Base-by-base conservation (phyloP, 1,140 invertebrate species). In the Phenacoccus solenopsis region DNA sequence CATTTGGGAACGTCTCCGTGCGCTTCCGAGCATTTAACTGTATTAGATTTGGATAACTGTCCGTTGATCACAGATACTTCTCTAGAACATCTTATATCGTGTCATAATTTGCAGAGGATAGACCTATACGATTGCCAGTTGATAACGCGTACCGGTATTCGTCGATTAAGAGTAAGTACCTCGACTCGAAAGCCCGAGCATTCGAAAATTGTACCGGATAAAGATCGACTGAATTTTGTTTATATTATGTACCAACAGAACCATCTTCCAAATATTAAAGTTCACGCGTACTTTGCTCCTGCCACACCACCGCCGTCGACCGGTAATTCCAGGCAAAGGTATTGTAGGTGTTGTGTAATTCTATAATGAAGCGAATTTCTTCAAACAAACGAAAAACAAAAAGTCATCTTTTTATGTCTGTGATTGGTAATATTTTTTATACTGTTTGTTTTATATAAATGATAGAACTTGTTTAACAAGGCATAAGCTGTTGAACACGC, bases 111-210 rank as follows among this genome's bases (percentile, higher is more conserved):
- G 72, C 91, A 97, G 79, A 85, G 96, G 67, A 95, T 99, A 75
- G 97, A 98, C 80, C 83, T 99, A 57, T 99, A 98, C 79, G 97
- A 99, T 83, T 99, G 97, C 83, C 97, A 99, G 83, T 86, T 97
- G 70, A 98, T 99, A 74, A 97, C 95, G 13, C 86, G 95, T 79
- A 90, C 91, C 77, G 97, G 94, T 74, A 99, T 99, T 80, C 86
- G 93, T 76, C 88, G 94, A 83, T 86, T 99, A 73, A 87, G 93
- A 83, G 96, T 97, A 81, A 76, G 78, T 76, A 72, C 61, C n/a
- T n/a, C n/a, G n/a, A n/a, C n/a, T n/a, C n/a, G n/a, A n/a, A n/a
- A n/a, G n/a, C n/a, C n/a, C n/a, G n/a, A n/a, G n/a, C n/a, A n/a
- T n/a, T n/a, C n/a, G n/a, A n/a, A n/a, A n/a, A n/a, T n/a, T n/a